Evolutionary conservation across 1,140 invertebrate genomes (phyloP).

Genomic region (Penaeus japonicus): DNA sequence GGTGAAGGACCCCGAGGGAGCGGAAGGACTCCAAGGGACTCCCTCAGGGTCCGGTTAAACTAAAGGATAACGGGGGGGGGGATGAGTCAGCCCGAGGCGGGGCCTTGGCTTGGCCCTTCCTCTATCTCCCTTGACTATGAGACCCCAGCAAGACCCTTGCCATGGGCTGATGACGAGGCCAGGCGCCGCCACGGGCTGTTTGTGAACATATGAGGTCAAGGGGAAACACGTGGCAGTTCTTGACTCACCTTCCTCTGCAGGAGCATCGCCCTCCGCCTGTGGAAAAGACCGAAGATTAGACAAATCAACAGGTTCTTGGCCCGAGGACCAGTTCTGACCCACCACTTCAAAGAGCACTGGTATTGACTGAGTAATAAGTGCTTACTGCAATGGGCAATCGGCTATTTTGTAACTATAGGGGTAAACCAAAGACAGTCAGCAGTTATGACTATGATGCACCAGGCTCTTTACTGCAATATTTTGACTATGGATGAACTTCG

Average conservation of each 20-base stretch:
- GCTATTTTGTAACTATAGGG: too few species aligned
- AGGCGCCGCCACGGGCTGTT: background rate
- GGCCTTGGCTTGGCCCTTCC: background rate
- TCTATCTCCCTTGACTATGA: background rate
- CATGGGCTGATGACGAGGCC: background rate
- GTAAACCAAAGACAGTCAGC: too few species aligned
- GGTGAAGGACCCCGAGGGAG: background rate
- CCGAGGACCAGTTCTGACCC: too few species aligned
- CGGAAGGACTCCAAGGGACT: background rate
- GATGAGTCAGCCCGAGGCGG: background rate
- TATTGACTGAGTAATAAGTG: too few species aligned
- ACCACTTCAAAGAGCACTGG: too few species aligned
- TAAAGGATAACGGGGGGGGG: background rate
- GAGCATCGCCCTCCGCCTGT: conserved; percentile 42
- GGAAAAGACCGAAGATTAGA: conserved; percentile 39
- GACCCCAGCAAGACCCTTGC: background rate
- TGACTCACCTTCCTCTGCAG: conserved; percentile 49
- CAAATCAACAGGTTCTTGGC: background rate
- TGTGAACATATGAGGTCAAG: background rate
- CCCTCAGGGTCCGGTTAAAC: background rate
- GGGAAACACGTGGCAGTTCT: background rate
- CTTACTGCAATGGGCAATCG: too few species aligned
- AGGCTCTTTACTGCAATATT: too few species aligned
- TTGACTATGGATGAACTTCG: too few species aligned
- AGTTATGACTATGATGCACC: too few species aligned